Base-by-base conservation (phyloP, 2,888 invertebrate genomes). In the Agrilus cyanescens region DNA sequence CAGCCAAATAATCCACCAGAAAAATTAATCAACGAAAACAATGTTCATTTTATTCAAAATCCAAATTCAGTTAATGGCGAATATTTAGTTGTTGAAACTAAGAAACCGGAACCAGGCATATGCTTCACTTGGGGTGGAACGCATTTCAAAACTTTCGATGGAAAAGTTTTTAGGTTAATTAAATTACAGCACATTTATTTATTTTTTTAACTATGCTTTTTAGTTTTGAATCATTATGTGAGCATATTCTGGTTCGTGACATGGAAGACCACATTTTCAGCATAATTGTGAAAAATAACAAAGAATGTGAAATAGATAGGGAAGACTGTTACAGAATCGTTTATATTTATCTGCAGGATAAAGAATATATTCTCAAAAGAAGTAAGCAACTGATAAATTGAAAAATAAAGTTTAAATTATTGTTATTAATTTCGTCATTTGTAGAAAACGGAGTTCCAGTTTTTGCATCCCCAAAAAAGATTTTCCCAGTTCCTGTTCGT, bases 111-210 rank as follows among this genome's bases (percentile, higher is more conserved):
- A 52, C 74, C 80, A 0, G 82, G 83, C 0, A 72, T 75, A 10
- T 91, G 91, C 55, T 75, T 82, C 42, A 78, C 81, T 2, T 91
- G 90, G 90, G 80, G 81, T 16, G 84, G 83, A 29, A 71, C 74
- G 12, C 88, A 89, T 64, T 82, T 82, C 54, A 85, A 87, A 62
- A 88, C 89, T 0, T 90, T 90, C 57, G 89, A 91, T 66, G 87
- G 87, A 6, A 74, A 76, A 54, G 74, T 88, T 37, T 82, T 76
- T 57, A 80, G 79, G 81, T 81, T 65, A 41, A 34, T 40, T 40
- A 30, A 20, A 12, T 1, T 18, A 18, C 14, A 6, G 2, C 4
- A 15, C 29, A 31, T 32, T 8, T 50, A 49, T 57, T 29, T 34
- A 29, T 29, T 20, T 12, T 37, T 37, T 25, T 10, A 4, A 20